Conservation (phyloP, 2,113 vertebrate genomes). For the Alectura lathami region DNA sequence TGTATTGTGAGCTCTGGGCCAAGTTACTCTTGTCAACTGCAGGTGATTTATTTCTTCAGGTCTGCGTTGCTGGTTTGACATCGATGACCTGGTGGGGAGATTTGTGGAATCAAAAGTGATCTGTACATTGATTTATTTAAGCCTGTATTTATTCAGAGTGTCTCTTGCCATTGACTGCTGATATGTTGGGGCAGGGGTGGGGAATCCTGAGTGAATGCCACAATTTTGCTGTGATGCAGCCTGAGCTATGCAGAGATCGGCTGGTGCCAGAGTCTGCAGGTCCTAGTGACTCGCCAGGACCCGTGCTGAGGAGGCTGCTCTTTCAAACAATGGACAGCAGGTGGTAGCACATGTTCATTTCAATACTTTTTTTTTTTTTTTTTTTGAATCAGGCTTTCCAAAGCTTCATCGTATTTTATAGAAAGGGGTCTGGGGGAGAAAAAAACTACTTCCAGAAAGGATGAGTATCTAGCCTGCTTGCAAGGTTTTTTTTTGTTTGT, state of each 20-base stretch:
- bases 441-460: not conserved
- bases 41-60: not conserved
- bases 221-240: not conserved
- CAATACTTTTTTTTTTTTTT: not conserved
- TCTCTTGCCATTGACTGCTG: not conserved
- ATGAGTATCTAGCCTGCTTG: not conserved
- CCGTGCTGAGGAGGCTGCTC: not conserved
- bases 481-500: not conserved
- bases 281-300: not conserved
- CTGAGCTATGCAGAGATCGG: accelerated
- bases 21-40: not conserved
- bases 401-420: not conserved
- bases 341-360: conserved; percentile 57
- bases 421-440: not conserved
- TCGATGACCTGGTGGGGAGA: not conserved
- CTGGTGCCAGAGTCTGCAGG: not conserved
- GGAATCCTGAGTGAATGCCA: not conserved
- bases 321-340: conserved; percentile 44
- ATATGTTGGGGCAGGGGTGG: accelerated
- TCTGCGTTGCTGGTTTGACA: not conserved
- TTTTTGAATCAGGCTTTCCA: not conserved
- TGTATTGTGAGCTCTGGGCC: not conserved
- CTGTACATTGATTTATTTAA: not conserved
- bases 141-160: accelerated
- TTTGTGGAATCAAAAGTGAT: not conserved